These are phyloP conservation scores for Eupeodes corollae DNA, from an alignment of 1,140 invertebrate genomes.

Conservation along the genomic window DNA sequence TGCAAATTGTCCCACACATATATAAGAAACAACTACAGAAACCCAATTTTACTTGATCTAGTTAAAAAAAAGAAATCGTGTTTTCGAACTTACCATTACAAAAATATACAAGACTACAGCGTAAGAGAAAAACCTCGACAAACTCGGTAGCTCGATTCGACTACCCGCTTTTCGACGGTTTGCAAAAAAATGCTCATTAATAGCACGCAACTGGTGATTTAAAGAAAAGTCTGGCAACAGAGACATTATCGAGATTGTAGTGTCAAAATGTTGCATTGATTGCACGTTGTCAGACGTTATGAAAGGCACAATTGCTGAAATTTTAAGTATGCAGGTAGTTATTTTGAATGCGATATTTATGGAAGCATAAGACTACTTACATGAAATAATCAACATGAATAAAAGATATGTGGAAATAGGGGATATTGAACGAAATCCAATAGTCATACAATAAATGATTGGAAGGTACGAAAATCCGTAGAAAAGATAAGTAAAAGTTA, in stretches of 20 bases:
- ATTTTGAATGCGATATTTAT: no score
- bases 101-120: constrained; percentile 11
- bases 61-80: not conserved
- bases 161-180: constrained; percentile 2
- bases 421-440: constrained; percentile 29
- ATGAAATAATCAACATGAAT: constrained; percentile 27
- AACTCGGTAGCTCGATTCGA: not conserved
- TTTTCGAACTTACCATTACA: constrained; percentile 2
- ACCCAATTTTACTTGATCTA: not conserved
- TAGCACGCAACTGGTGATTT: constrained; percentile 28
- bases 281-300: constrained; percentile 23
- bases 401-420: constrained; percentile 30
- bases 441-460: constrained; percentile 25
- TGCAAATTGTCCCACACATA: constrained; percentile 24
- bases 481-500: constrained; percentile 22
- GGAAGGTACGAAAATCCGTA: constrained; percentile 30
- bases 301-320: constrained; percentile 24
- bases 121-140: constrained; percentile 19
- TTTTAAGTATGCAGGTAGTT: no score
- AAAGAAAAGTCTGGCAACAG: constrained; percentile 33
- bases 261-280: constrained; percentile 24
- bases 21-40: constrained; percentile 17
- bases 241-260: constrained; percentile 20
- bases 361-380: constrained; percentile 13
- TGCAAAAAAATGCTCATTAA: constrained; percentile 29